These are phyloP conservation scores for Mormyrops boulengeri DNA, from an alignment of 2,797 vertebrate species.

Conservation along the genomic window DNA sequence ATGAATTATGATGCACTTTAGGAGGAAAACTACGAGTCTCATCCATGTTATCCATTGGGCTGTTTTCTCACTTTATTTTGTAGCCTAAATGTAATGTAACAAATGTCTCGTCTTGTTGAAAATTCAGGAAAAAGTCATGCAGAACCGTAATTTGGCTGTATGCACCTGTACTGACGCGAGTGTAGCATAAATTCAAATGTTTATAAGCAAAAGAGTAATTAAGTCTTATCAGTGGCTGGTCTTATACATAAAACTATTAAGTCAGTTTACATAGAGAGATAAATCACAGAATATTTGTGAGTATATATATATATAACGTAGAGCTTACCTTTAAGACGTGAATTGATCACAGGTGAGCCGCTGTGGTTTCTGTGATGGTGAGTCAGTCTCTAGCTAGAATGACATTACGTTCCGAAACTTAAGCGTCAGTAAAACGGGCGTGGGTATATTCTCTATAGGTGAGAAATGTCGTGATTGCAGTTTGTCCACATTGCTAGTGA, in stretches of 20 bases:
- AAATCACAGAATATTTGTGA: background rate
- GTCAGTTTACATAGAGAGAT: background rate
- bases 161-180: background rate
- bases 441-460: conserved; percentile 48
- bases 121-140: background rate
- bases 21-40: background rate
- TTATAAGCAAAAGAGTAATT: background rate
- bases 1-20: background rate
- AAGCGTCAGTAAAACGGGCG: conserved; percentile 25
- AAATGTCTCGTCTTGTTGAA: background rate
- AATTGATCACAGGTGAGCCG: conserved; percentile 31
- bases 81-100: background rate
- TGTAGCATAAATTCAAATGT: background rate
- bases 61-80: background rate
- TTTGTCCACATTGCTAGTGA: conserved; percentile 65
- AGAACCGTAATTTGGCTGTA: background rate
- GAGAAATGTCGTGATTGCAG: conserved; percentile 68
- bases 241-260: background rate
- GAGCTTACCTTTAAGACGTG: conserved; percentile 26
- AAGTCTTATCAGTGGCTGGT: background rate
- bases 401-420: conserved; percentile 36
- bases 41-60: background rate
- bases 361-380: conserved; percentile 32
- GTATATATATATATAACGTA: background rate
- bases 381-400: conserved; percentile 40